Evolutionary conservation across 2,113 vertebrate genomes (phyloP).

Genomic region (Ptilorrhoa leucosticta): DNA sequence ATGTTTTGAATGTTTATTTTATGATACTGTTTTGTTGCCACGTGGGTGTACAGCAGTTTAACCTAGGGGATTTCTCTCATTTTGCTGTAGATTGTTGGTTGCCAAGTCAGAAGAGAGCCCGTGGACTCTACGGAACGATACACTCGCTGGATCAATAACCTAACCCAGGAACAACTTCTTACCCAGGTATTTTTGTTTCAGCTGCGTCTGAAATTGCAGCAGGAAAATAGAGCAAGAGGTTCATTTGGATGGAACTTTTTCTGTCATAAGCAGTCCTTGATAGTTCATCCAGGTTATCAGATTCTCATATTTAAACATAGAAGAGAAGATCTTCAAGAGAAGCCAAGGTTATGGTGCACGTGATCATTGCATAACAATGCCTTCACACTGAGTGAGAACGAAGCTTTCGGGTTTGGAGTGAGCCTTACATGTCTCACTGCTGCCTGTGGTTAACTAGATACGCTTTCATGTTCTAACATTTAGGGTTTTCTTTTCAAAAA

Average conservation of each 20-base stretch:
- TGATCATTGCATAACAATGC: neutral
- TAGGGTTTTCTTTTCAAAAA: neutral
- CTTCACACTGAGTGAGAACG: neutral
- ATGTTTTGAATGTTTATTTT: neutral
- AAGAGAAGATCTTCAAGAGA: too few relatives aligned
- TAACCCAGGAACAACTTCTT: slow-evolving; percentile 81
- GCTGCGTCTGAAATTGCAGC: neutral
- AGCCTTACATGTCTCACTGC: neutral
- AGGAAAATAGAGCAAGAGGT: neutral
- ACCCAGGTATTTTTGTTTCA: slow-evolving; percentile 81
- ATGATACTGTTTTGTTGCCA: neutral
- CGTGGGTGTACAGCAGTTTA: neutral
- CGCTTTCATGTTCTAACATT: neutral
- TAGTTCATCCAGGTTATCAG: neutral
- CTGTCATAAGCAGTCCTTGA: neutral
- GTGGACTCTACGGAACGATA: slow-evolving; percentile 88
- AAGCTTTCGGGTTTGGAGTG: neutral
- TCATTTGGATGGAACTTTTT: neutral
- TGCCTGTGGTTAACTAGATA: neutral
- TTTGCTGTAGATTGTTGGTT: slow-evolving; percentile 85
- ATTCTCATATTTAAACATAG: neutral
- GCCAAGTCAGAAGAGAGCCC: slow-evolving; percentile 82
- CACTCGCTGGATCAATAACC: slow-evolving; percentile 90
- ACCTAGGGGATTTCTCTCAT: neutral
- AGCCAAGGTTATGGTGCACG: neutral